Percentiles rank a stretch among this genome's conserved stretches.
phyloP scores from a whole-genome alignment of 2,113 vertebrate genomes.

The Cromileptes altivelis region DNA sequence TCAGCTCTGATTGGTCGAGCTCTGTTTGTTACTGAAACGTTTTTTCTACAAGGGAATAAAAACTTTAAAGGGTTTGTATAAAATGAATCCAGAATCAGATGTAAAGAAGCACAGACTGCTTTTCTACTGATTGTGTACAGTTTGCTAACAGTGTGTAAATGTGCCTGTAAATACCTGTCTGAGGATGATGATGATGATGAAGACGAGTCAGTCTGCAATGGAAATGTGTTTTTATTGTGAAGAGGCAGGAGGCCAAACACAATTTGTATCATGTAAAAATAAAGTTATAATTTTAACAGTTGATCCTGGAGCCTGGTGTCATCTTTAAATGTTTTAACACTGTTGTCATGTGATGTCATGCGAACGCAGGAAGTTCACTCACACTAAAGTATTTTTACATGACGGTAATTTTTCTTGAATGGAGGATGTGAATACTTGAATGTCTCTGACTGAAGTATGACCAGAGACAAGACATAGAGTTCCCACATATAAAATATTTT shows the following conservation, averaged over 20 bases:
- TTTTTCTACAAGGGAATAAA: conserved; percentile 75
- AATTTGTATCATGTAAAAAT: conserved; percentile 85
- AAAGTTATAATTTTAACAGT: conserved; percentile 86
- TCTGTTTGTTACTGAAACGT: conserved; percentile 58
- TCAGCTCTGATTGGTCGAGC: conserved; percentile 64
- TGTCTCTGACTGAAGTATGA: no score
- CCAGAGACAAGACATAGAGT: no score
- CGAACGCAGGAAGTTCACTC: no score
- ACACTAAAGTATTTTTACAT: no score
- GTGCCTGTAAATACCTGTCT: conserved; percentile 82
- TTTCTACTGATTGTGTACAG: conserved; percentile 83
- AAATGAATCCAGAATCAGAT: conserved; percentile 43
- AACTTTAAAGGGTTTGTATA: conserved; percentile 66
- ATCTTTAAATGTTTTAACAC: no score
- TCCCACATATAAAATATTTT: no score
- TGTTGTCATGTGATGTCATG: no score
- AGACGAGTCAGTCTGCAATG: conserved; percentile 34
- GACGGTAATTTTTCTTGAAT: no score
- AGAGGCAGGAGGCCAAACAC: conserved; percentile 60
- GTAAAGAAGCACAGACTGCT: conserved; percentile 43
- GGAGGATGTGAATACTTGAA: no score
- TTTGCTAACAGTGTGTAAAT: conserved; percentile 85
- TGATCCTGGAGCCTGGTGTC: background rate
- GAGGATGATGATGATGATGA: conserved; percentile 58
- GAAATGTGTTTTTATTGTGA: conserved; percentile 73